These are phyloP conservation scores for Sparidentex hasta DNA, from an alignment of 2,797 vertebrate genomes.

Conservation along the genomic window DNA sequence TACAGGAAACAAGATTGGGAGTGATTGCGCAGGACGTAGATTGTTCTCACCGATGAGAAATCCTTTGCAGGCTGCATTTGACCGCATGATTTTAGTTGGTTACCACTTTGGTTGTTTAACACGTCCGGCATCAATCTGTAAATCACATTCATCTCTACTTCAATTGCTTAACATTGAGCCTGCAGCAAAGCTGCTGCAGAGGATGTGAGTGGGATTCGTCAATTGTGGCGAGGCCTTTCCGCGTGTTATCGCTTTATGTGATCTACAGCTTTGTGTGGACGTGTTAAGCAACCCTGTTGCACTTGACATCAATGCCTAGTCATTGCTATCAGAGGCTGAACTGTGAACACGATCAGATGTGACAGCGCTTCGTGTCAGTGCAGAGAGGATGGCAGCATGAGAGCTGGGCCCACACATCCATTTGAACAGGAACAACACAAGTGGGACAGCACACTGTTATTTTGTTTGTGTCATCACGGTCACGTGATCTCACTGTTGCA, in stretches of 20 bases:
- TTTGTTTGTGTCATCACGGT: conserved; percentile 34
- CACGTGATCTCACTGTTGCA: conserved; percentile 42
- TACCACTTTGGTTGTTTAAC: background rate
- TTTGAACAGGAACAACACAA: background rate
- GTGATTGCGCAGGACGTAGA: conserved; percentile 74
- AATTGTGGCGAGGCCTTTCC: conserved; percentile 61
- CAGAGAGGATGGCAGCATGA: background rate
- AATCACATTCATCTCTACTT: background rate
- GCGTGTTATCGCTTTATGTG: conserved; percentile 48
- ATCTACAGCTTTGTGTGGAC: conserved; percentile 60
- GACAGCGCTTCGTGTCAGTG: conserved; percentile 23
- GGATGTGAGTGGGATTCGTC: conserved; percentile 42
- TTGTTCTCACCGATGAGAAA: conserved; percentile 36
- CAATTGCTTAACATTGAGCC: conserved; percentile 15
- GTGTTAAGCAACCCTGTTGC: conserved; percentile 54
- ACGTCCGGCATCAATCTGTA: background rate
- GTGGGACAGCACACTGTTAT: conserved; percentile 26
- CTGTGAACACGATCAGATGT: conserved; percentile 29
- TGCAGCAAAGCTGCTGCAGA: conserved; percentile 61
- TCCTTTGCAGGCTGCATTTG: conserved; percentile 24
- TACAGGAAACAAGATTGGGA: conserved; percentile 77
- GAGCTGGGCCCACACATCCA: conserved; percentile 21
- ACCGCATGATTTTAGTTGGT: conserved; percentile 7
- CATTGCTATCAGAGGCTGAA: conserved; percentile 20
- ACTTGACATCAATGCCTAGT: conserved; percentile 42